Percentiles rank a stretch among this genome's conserved stretches.
Evolutionary conservation across 2,888 invertebrate genomes (phyloP).

Genomic region (Saturnia pavonia): DNA sequence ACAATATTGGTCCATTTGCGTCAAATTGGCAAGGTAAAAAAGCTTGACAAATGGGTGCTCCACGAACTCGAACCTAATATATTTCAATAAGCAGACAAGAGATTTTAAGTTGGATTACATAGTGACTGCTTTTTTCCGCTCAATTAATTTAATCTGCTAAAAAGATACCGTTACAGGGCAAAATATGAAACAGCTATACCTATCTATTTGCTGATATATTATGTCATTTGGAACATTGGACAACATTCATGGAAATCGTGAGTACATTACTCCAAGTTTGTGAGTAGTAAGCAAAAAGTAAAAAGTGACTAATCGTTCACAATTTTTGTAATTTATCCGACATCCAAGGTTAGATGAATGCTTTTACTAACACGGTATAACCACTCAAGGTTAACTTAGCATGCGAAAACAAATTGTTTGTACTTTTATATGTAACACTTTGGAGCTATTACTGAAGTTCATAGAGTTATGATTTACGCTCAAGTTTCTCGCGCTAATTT

Average conservation of each 20-base stretch:
- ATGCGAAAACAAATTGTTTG: slow-evolving; percentile 10
- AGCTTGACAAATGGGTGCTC: too few relatives aligned
- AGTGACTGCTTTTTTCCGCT: not conserved
- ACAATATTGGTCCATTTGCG: too few relatives aligned
- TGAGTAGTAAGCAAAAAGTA: not conserved
- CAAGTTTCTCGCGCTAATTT: not conserved
- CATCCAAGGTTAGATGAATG: slow-evolving; percentile 14
- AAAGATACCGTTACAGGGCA: too few relatives aligned
- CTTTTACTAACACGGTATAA: slow-evolving; percentile 6
- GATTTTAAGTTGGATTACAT: not conserved
- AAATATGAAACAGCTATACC: too few relatives aligned
- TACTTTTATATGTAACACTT: not conserved
- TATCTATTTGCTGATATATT: slow-evolving; percentile 1
- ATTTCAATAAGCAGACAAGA: not conserved
- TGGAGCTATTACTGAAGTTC: not conserved
- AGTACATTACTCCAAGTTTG: not conserved
- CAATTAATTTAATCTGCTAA: not conserved
- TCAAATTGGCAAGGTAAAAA: too few relatives aligned
- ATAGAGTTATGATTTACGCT: slow-evolving; percentile 1
- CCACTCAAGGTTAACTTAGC: slow-evolving; percentile 13
- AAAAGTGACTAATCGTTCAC: not conserved
- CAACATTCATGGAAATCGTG: too few relatives aligned
- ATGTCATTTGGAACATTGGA: too few relatives aligned
- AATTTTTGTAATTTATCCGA: slow-evolving; percentile 13
- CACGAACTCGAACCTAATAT: too few relatives aligned